Base-by-base conservation (phyloP, 2,797 vertebrate species). In the Catharus ustulatus region DNA sequence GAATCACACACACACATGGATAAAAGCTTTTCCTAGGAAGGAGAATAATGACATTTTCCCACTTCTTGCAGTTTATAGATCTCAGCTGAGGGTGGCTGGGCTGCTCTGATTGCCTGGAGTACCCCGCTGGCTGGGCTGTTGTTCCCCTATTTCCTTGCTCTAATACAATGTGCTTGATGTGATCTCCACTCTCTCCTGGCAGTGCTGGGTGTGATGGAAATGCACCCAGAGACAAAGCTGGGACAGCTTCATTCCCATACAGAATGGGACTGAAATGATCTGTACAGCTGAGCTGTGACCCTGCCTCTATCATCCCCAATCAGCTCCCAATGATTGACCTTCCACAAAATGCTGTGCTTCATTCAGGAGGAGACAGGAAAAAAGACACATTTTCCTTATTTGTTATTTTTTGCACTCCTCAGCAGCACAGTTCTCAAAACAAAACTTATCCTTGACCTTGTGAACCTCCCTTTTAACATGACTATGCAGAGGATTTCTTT, bases 161-260 rank as follows among this genome's bases (percentile, higher is more conserved):
- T 62, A 75, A 91, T 48, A 10, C 54, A 40, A 24, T 21, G 64
- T 22, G 12, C 20, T 57, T 64, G 94, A 84, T 92, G 84, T 77
- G 94, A 54, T 89, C 84, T 89, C 82, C 88, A n/a, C n/a, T n/a
- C n/a, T n/a, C n/a, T n/a, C n/a, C 24, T 17, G 19, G 83, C 57
- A n/a, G 46, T 2, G 72, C 48, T 49, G 48, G 81, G 34, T 19
- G 78, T 26, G 82, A 94, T 83, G 14, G 91, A 89, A 95, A 96
- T 29, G 27, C 17, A 4, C 26, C 43, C 1, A 0, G 80, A 49
- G 59, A 84, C 27, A 45, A 40, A 42, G 42, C 64, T 63, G 91
- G 59, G 61, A 27, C 64, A 49, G 79, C 52, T 68, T 72, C 73
- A 54, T 58, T 86, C 90, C 82, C 72, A 7, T 3, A 24, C 20